phyloP scores from a whole-genome alignment of 1,140 invertebrate genomes.

The Diachasma alloeum region DNA sequence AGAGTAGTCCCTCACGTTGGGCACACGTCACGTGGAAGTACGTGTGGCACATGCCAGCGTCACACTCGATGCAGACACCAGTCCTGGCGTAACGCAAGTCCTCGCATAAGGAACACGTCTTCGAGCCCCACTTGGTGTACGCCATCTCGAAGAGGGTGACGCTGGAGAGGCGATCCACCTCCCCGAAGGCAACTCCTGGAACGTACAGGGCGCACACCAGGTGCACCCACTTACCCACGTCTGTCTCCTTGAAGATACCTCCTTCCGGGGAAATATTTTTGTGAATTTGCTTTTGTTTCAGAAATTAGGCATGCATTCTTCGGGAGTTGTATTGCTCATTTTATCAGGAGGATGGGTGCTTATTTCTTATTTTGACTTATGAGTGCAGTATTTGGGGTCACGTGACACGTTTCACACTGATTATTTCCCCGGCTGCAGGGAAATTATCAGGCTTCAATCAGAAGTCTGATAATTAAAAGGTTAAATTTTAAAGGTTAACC shows the following conservation, averaged over 20 bases:
- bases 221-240: constrained; percentile 97
- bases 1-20: constrained; percentile 89
- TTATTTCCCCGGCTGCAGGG: too few relatives aligned
- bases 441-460: too few relatives aligned
- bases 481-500: too few relatives aligned
- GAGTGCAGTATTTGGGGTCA: too few relatives aligned
- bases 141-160: constrained; percentile 96
- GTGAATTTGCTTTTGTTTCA: too few relatives aligned
- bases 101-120: constrained; percentile 86
- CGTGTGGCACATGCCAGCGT: constrained; percentile 96
- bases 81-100: constrained; percentile 87
- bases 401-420: too few relatives aligned
- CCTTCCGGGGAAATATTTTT: too few relatives aligned
- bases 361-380: too few relatives aligned
- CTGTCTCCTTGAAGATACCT: constrained; percentile 96
- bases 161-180: constrained; percentile 86
- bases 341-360: too few relatives aligned
- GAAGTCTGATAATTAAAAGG: too few relatives aligned
- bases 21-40: constrained; percentile 99
- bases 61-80: constrained; percentile 95
- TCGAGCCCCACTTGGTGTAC: constrained; percentile 93
- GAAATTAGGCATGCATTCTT: too few relatives aligned
- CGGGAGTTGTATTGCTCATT: too few relatives aligned
- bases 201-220: constrained; percentile 96
- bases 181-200: constrained; percentile 95